Base-by-base conservation (phyloP, 2,797 vertebrate genomes). In the Scarus forsteni region DNA sequence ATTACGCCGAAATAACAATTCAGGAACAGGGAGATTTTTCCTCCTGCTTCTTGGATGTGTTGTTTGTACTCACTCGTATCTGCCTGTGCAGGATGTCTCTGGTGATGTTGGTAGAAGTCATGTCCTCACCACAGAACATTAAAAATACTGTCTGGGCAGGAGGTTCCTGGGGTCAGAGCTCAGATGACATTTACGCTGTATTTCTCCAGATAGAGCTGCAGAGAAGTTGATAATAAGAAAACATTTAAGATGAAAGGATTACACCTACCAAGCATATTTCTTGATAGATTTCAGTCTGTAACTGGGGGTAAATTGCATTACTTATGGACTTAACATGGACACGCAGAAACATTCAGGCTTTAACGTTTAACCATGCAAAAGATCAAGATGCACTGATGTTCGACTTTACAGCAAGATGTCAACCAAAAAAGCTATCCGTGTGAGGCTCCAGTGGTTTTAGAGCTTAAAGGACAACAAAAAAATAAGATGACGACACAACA, bases 51-150 rank as follows among this genome's bases (percentile, higher is more conserved):
- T 11, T 15, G 12, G 16, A 44, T 48, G 61, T 18, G 7, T n/a
- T 52, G 19, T 58, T 60, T 75, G 59, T 66, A 73, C 91, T 87
- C 75, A 95, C 95, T 80, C 85, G 89, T 84, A 94, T 94, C 91
- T 99, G 97, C 87, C 98, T 93, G 87, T 93, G 93, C 90, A 98
- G 94, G 88, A 99, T 93, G 84, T 99, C 97, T 80, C 94, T 94
- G 76, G 97, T 96, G 92, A 99, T 97, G 92, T 98, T 99, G 81
- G 93, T 94, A 91, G 95, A 91, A 84, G 96, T 94, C 98, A 99
- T 99, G 89, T 82, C 85, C 88, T 93, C 90, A 84, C 88, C 81
- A 79, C 79, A 85, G 76, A 84, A 85, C 88, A 90, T 80, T 72
- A 16, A 34, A 51, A 88, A 69, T 59, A 75, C 40, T 66, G 60